These are phyloP conservation scores for Entomyzon cyanotis DNA, from an alignment of 2,113 vertebrate genomes.

Conservation along the genomic window DNA sequence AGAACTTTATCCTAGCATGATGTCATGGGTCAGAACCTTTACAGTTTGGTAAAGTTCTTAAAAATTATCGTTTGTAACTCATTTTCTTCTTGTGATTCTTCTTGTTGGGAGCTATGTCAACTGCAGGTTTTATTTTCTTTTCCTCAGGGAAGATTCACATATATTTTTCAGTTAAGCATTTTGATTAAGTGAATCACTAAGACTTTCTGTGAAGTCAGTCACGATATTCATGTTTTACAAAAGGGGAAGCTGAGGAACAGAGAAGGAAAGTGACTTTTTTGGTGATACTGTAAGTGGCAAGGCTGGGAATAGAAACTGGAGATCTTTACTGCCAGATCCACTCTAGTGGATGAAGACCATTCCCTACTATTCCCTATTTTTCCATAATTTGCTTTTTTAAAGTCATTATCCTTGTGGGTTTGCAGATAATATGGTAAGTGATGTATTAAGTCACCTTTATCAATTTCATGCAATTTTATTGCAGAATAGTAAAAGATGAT, in stretches of 20 bases:
- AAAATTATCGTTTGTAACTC: not conserved
- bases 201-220: not conserved
- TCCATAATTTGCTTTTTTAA: not conserved
- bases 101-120: not conserved
- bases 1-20: not conserved
- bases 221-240: not conserved
- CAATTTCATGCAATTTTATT: not conserved
- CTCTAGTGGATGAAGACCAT: not conserved
- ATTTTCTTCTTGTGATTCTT: not conserved
- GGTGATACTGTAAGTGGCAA: not conserved
- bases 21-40: not conserved
- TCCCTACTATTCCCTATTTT: not conserved
- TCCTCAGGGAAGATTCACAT: not conserved
- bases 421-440: not conserved
- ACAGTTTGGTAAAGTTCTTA: not conserved
- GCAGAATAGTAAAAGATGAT: not conserved
- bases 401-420: not conserved
- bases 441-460: not conserved
- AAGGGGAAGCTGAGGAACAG: not conserved
- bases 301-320: not conserved
- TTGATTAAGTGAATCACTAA: not conserved
- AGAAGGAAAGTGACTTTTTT: not conserved
- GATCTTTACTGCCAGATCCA: not conserved
- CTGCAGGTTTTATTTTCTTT: not conserved
- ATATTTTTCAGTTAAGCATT: not conserved